Evolutionary conservation across 2,113 vertebrate genomes (phyloP), one percentile per base, ranked within the genome.

Genomic region (Oceanites oceanicus): DNA sequence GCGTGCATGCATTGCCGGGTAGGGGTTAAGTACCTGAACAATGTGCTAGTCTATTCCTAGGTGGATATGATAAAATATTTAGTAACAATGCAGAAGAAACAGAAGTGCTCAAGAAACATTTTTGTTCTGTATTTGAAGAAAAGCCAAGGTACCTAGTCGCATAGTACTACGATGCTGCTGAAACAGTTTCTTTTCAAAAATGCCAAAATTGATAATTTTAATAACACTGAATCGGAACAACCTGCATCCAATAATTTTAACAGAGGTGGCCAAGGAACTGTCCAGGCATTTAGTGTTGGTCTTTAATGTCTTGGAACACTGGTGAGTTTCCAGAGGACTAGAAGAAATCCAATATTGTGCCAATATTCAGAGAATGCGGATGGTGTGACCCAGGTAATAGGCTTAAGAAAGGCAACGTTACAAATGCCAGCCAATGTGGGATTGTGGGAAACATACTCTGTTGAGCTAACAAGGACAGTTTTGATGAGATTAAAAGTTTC

Each of bases 251-350:
- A 34, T 67, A 87, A 82, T 89, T 94, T 75, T 91, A 50, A 65
- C 58, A 56, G 83, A 71, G 63, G 40, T 72, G 70, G 84, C 80
- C 91, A 96, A 94, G 56, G 95, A 95, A 44, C 80, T 81, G 65
- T 91, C 93, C 2, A 0, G 76, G 61, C 0, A 0, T 74, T 96
- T 89, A 77, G 47, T 71, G 72, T 86, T 80, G 70, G 27, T 87
- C 87, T 91, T 93, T 74, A 75, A 40, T 56, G 34, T 59, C 61
- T 92, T 78, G 73, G 65, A 95, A 56, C 16, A 11, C 70, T 53
- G 49, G 47, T 82, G 73, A 36, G 27, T 74, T 91, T 94, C 74
- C 74, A 85, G 81, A 90, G 49, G 10, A 56, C 20, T 52, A 5
- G 1, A 40, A 78, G 56, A 87, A 85, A 85, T 67, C 56, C 52